Conservation (phyloP, 2,797 vertebrate species). For the Dicrostonyx torquatus region DNA sequence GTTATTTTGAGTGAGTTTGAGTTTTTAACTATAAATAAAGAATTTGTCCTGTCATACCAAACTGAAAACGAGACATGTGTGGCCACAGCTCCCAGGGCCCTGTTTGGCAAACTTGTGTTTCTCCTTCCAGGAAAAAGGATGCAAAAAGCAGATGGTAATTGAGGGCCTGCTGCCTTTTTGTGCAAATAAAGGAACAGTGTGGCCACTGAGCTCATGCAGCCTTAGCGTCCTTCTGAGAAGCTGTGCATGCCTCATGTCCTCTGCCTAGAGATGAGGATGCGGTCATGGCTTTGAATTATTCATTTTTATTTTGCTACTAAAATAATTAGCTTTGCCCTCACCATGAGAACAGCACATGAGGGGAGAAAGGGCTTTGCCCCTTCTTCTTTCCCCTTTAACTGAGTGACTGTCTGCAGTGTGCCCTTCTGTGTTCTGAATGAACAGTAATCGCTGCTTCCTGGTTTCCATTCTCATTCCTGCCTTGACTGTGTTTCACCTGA, state of each 20-base stretch:
- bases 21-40: slow-evolving; percentile 13
- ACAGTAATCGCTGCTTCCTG: slow-evolving; percentile 62
- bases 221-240: slow-evolving; percentile 29
- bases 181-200: slow-evolving; percentile 48
- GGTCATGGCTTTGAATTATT: slow-evolving; percentile 33
- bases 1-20: slow-evolving; percentile 18
- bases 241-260: slow-evolving; percentile 49
- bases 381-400: slow-evolving; percentile 1
- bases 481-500: slow-evolving; percentile 79
- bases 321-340: slow-evolving; percentile 56
- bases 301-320: slow-evolving; percentile 40
- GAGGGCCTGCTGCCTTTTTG: slow-evolving; percentile 49
- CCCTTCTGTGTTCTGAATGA: not conserved
- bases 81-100: slow-evolving; percentile 11
- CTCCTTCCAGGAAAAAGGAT: slow-evolving; percentile 78
- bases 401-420: slow-evolving; percentile 10
- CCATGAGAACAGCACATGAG: not conserved
- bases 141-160: slow-evolving; percentile 80
- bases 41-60: not conserved
- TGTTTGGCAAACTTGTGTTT: slow-evolving; percentile 70
- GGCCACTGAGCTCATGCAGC: slow-evolving; percentile 23
- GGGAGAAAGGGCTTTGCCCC: not conserved
- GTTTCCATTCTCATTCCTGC: slow-evolving; percentile 73
- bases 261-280: not conserved
- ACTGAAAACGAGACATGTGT: not conserved